Evolutionary conservation across 1,140 invertebrate genomes (phyloP), one percentile per base, ranked within the genome.

Genomic region (Leptinotarsa undecemlineata): DNA sequence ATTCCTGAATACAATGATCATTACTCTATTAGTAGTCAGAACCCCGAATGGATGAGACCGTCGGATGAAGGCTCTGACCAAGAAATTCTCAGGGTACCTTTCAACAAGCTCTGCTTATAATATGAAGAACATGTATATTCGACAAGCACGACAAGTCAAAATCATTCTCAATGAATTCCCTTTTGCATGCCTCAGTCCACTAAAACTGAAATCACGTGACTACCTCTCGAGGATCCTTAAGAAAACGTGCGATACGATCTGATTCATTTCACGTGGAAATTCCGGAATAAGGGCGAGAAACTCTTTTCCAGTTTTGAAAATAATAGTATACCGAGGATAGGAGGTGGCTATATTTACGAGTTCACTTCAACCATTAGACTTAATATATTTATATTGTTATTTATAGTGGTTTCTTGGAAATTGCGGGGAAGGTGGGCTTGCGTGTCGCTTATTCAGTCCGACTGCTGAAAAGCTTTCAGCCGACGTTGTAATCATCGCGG

Each of bases 221-320:
- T 42, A 2, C 33, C 33, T 42, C 33, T 42, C 33, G 33, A 42
- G 33, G 33, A 42, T 42, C 33, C 33, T 42, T 11, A 42, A 42
- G 33, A 42, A 42, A 42, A 42, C 33, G 33, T 42, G 33, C 33
- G 33, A 42, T 42, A 42, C 79, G 79, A 80, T 80, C 79, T 80
- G 79, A 80, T 80, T 80, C 79, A 80, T 79, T 80, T 76, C 79
- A 74, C 72, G 72, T 75, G 79, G 79, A 80, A 80, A 79, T 80
- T 77, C 79, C 79, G 79, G 79, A 79, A 79, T 80, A 74, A 63
- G 33, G 19, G 76, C 77, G 48, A 75, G 77, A 77, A 79, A 79
- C 75, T 77, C 77, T 79, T 77, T 77, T 74, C 78, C 74, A 77
- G 77, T 80, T 78, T 75, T n/a, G 33, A 76, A 74, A 76, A 73